A percentile compares a stretch with the other conserved stretches of the same genome.
phyloP scores from a whole-genome alignment of 35 echinoderm and acorn worm species.

The Acanthaster planci region DNA sequence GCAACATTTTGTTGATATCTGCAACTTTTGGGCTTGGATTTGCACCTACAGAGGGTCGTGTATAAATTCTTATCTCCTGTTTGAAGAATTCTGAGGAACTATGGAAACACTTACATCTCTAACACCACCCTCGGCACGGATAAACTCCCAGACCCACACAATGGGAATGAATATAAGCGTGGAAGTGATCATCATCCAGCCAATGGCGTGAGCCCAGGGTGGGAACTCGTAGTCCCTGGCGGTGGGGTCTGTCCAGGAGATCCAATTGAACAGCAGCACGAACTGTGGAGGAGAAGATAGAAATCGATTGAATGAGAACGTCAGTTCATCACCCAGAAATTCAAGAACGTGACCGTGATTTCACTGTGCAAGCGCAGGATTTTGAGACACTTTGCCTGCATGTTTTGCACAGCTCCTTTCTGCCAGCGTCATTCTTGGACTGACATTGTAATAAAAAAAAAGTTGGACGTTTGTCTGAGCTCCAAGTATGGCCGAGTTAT shows the following conservation, averaged over 20 bases:
- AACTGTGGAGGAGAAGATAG: slow-evolving; percentile 61
- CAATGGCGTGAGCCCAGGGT: slow-evolving; percentile 61
- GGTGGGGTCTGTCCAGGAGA: slow-evolving; percentile 70
- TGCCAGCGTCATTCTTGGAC: too few species aligned
- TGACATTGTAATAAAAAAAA: too few species aligned
- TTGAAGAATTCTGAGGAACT: not conserved
- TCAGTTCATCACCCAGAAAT: not conserved
- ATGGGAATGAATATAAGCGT: slow-evolving; percentile 84
- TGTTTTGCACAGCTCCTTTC: too few species aligned
- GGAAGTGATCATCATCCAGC: slow-evolving; percentile 59
- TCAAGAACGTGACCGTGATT: too few species aligned
- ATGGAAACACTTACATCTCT: slow-evolving; percentile 54
- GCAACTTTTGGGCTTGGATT: too few species aligned
- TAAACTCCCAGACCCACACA: slow-evolving; percentile 61
- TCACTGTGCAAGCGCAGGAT: too few species aligned
- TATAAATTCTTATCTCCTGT: not conserved
- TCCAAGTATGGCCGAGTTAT: not conserved
- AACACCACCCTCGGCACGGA: slow-evolving; percentile 34
- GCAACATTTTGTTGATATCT: too few species aligned
- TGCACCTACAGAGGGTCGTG: not conserved
- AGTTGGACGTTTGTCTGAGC: too few species aligned
- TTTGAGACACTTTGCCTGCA: too few species aligned
- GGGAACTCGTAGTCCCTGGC: slow-evolving; percentile 80
- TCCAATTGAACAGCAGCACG: slow-evolving; percentile 91
- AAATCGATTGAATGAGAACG: slow-evolving; percentile 1